Evolutionary conservation across 2,888 invertebrate species (phyloP), one percentile per base, ranked within the genome.

Genomic region (Mechanitis mazaeus): DNA sequence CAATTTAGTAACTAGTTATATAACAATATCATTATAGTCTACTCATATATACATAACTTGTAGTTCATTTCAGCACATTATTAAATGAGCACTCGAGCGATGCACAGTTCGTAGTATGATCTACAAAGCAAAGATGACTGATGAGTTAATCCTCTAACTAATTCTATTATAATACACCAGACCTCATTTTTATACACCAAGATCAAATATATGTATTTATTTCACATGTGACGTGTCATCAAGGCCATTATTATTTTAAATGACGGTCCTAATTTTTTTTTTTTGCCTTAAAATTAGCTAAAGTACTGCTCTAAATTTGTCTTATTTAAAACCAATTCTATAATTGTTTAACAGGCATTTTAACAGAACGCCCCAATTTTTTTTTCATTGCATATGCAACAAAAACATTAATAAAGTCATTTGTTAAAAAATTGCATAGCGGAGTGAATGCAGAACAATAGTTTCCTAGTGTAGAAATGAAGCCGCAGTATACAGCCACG

Each of bases 101-200:
- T 50, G 31, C 50, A 28, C 31, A 11, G 50, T 3, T 31, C 50
- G 28, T 50, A 28, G 42, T 42, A 42, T 50, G 50, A 50, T 50
- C 50, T 31, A 31, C 50, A 50, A 50, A 50, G 50, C 50, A 50
- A 9, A 31, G 50, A 20, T 28, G 47, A 47, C 4, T 47, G 6
- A 7, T 47, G n/a, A 47, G 47, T 20, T 20, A 47, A 47, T 47
- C 47, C 47, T 7, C n/a, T 50, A 50, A 50, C 50, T 31, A 50
- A 31, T 50, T 50, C 50, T 50, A 28, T 50, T 50, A 31, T 50
- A 50, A 31, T 42, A 42, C 50, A 50, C 5, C 6, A 50, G 31
- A 50, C 28, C 50, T 31, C 9, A 50, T 31, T 50, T 31, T 50
- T 31, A 9, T 50, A 50, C 42, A 42, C 42, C 9, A 7, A 42